Base-by-base conservation (phyloP, 2,113 vertebrate genomes). In the Corythornis vintsioides region DNA sequence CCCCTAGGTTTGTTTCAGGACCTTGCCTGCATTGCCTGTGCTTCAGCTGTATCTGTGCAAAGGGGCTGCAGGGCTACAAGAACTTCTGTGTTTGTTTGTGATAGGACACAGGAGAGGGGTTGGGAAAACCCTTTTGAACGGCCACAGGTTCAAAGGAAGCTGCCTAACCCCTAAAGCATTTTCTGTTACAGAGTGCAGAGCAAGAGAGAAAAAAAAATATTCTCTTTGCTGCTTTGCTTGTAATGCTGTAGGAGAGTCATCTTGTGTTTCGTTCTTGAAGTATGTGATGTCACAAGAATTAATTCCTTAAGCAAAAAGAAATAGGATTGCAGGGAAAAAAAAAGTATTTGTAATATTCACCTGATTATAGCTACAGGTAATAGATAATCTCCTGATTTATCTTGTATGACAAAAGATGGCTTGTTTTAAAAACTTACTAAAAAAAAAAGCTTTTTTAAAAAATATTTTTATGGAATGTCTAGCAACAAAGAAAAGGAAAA, bases 211-310 rank as follows among this genome's bases (percentile, higher is more conserved):
- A 89, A 89, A 45, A 87, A 56, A 90, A 74, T 45, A 35, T 33
- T 42, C 31, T 85, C 83, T 38, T 31, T 93, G 71, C 64, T 78
- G 70, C 70, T 95, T 65, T 90, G 57, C 82, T 95, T n/a, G 11
- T 80, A 55, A 63, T 53, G 42, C 93, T 94, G 75, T 79, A 83
- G 90, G 84, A 95, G 82, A 64, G 66, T 92, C 75, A 88, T 97
- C 85, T 38, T 79, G 50, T 94, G 43, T 87, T 96, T 96, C 96
- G 92, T 91, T 80, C 94, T 97, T 95, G 83, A 96, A 97, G 89
- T 96, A 96, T 94, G 91, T 94, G 80, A 91, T 96, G 92, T 94
- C 89, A 95, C 93, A 74, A 96, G 97, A 97, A 97, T 93, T 95
- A 97, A 92, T 97, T 95, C 96, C 92, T 95, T 92, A 59, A 66